A percentile compares a stretch with the other conserved stretches of the same genome.
These are phyloP conservation scores for Mnemiopsis leidyi DNA, from an alignment of 37 sponge, comb jelly and placozoan genomes.

Conservation along the genomic window DNA sequence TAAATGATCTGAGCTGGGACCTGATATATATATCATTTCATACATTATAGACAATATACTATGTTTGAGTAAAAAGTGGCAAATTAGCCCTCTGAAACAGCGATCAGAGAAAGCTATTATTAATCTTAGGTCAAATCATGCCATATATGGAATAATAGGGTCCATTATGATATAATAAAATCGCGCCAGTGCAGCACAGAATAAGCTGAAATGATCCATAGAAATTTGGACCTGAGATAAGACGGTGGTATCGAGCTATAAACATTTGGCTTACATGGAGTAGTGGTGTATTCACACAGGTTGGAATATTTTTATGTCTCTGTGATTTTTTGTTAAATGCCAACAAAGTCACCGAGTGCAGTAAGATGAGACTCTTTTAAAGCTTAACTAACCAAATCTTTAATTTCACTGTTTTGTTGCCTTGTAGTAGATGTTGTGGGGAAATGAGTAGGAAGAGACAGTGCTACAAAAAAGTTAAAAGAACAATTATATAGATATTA, in stretches of 20 bases:
- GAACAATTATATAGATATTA: too few species aligned
- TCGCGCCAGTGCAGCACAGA: neutral
- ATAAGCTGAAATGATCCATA: neutral
- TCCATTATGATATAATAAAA: neutral
- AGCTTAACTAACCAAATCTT: too few species aligned
- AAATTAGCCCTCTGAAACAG: neutral
- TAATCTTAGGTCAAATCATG: neutral
- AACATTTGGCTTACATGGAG: too few species aligned
- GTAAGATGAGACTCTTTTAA: too few species aligned
- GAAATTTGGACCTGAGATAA: neutral
- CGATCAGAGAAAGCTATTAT: neutral
- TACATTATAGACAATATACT: neutral
- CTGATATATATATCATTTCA: neutral
- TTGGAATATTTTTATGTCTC: too few species aligned
- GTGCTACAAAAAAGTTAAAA: too few species aligned
- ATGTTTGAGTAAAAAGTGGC: neutral
- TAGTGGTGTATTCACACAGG: too few species aligned
- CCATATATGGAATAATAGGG: neutral
- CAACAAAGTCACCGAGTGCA: too few species aligned
- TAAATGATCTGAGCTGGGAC: neutral
- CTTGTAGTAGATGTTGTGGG: too few species aligned
- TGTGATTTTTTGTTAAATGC: too few species aligned
- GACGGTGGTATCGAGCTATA: neutral
- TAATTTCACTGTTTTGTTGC: too few species aligned
- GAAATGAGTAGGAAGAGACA: too few species aligned